These are phyloP conservation scores for Chloroceryle inda DNA, from an alignment of 2,797 vertebrate genomes.

Conservation along the genomic window DNA sequence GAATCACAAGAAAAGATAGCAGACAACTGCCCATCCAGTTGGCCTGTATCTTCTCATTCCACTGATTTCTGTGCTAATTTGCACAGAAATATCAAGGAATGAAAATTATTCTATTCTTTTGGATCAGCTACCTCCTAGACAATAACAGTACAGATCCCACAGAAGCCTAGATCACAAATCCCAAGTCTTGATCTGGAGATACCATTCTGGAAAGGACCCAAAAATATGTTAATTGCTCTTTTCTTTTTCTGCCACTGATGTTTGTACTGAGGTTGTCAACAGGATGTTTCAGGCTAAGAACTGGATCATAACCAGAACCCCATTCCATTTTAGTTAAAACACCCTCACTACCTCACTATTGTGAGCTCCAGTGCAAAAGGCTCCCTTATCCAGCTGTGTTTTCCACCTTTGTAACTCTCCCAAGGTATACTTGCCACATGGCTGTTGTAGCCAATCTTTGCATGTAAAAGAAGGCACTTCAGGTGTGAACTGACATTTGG, in stretches of 20 bases:
- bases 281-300: background rate
- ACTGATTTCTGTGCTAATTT: background rate
- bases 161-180: background rate
- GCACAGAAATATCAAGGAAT: background rate
- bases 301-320: background rate
- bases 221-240: background rate
- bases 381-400: background rate
- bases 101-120: background rate
- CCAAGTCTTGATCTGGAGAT: background rate
- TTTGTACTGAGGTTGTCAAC: background rate
- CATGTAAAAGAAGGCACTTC: background rate
- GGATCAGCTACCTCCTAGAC: background rate
- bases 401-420: background rate
- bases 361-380: background rate
- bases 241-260: background rate
- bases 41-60: background rate
- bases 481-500: background rate
- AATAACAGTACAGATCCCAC: background rate
- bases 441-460: background rate
- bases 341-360: background rate
- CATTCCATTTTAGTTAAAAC: background rate
- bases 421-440: background rate
- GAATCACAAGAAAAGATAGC: background rate
- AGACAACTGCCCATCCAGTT: background rate
- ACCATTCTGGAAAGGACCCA: background rate